Evolutionary conservation across 1,140 invertebrate species (phyloP).

Genomic region (Zaprionus africanus): DNA sequence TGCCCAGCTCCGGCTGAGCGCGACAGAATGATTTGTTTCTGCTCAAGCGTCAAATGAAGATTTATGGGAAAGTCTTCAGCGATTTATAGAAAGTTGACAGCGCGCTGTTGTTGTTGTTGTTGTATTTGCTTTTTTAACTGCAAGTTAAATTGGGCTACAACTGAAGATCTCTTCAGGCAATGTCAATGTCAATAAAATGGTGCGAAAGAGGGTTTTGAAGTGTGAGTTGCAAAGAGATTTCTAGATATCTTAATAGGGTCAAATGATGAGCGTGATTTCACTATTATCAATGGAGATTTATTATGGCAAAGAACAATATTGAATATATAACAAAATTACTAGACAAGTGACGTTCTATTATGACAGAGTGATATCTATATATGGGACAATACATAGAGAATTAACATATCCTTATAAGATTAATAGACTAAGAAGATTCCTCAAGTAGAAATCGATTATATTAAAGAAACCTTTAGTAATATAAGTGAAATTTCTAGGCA

Average conservation of each 20-base stretch:
- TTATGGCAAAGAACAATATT: no score
- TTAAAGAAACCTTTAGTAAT: no score
- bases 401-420: no score
- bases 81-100: conserved; percentile 43
- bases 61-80: conserved; percentile 53
- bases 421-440: no score
- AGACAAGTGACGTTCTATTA: no score
- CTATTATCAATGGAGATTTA: no score
- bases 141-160: conserved; percentile 11
- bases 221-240: background rate
- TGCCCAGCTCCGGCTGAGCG: conserved; percentile 2
- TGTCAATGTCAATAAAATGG: background rate
- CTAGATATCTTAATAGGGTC: background rate
- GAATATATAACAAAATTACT: no score
- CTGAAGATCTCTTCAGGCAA: background rate
- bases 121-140: conserved; percentile 42
- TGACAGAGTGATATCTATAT: no score
- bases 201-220: background rate
- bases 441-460: no score
- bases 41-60: conserved; percentile 48
- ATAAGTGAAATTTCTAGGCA: no score
- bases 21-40: conserved; percentile 61
- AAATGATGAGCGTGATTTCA: background rate
- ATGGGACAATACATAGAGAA: no score
- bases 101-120: conserved; percentile 7